These are phyloP conservation scores for Rhincodon typus DNA, from an alignment of 2,797 vertebrate genomes.

Conservation along the genomic window DNA sequence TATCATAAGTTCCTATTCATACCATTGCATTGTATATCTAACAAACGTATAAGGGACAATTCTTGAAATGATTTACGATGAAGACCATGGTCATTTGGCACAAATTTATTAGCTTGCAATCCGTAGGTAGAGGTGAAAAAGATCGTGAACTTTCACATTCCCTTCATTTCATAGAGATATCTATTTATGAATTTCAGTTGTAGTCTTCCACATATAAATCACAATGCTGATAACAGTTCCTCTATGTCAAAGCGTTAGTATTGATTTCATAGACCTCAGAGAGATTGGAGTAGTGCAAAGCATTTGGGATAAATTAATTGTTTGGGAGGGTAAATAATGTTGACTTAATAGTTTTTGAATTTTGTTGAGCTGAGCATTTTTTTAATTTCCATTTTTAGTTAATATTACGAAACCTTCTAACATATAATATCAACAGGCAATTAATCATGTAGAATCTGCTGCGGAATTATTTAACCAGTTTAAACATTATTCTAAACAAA, in stretches of 20 bases:
- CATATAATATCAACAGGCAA: not conserved
- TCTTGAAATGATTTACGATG: not conserved
- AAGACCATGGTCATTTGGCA: not conserved
- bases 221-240: no score
- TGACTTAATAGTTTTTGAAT: not conserved
- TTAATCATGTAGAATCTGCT: not conserved
- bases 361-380: conserved; percentile 21
- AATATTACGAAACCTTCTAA: not conserved
- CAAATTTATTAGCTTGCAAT: not conserved
- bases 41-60: not conserved
- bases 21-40: not conserved
- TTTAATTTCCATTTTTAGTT: not conserved
- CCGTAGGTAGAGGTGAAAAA: not conserved
- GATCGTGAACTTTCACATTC: not conserved
- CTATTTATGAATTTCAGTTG: not conserved
- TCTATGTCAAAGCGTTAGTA: not conserved
- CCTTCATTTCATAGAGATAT: not conserved
- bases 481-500: not conserved
- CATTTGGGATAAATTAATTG: not conserved
- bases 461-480: not conserved
- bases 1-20: not conserved
- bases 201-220: not conserved
- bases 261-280: not conserved
- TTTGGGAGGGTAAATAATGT: not conserved
- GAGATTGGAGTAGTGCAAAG: not conserved